phyloP scores from a whole-genome alignment of 2,113 vertebrate species.

The Eurystomus gularis region DNA sequence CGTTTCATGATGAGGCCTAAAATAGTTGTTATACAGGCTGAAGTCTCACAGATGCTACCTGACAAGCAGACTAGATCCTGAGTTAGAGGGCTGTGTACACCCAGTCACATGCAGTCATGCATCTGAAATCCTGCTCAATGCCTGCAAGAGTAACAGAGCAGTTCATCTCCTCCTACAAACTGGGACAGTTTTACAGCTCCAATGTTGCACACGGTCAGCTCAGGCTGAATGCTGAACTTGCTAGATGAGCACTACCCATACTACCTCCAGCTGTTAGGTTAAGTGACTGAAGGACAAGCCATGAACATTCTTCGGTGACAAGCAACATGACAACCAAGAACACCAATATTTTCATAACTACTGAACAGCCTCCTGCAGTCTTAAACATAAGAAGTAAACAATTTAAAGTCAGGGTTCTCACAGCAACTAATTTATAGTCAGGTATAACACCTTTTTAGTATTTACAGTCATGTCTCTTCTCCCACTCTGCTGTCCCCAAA shows the following conservation, averaged over 20 bases:
- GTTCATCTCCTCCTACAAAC: not conserved
- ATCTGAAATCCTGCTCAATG: not conserved
- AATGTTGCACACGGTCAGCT: not conserved
- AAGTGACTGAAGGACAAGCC: not conserved
- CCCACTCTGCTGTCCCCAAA: not conserved
- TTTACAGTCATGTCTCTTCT: not conserved
- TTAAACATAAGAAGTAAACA: not conserved
- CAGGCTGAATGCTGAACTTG: not conserved
- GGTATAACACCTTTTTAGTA: not conserved
- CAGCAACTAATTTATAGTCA: not conserved
- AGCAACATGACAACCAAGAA: not conserved
- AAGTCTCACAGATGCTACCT: not conserved
- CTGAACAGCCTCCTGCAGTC: not conserved
- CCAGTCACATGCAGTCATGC: not conserved
- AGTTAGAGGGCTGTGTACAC: not conserved
- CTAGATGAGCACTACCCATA: not conserved
- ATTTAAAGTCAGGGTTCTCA: not conserved
- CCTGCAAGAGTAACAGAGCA: not conserved
- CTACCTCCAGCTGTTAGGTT: not conserved
- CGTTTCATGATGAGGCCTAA: not conserved
- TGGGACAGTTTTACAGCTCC: not conserved
- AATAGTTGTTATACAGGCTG: not conserved
- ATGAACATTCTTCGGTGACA: not conserved
- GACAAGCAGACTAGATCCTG: not conserved
- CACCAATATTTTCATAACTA: not conserved